A percentile compares a stretch with the other conserved stretches of the same genome.
Evolutionary conservation across 2,888 invertebrate genomes (phyloP).

Genomic region (Clusia tigrina): DNA sequence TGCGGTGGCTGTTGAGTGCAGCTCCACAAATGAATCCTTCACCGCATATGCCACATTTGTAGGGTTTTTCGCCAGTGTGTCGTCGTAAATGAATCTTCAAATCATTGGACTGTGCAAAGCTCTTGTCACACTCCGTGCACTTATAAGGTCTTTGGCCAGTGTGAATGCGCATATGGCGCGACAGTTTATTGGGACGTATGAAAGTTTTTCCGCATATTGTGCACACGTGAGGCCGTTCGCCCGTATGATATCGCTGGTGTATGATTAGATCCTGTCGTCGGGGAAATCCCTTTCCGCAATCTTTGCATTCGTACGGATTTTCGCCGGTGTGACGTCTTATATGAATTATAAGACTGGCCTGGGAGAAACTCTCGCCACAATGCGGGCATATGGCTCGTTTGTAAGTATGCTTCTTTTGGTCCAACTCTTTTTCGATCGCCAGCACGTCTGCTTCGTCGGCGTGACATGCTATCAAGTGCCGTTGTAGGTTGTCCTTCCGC

Average conservation of each 20-base stretch:
- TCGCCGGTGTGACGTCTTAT: slow-evolving; percentile 74
- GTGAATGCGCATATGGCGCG: slow-evolving; percentile 70
- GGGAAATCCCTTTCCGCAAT: slow-evolving; percentile 71
- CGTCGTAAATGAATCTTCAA: slow-evolving; percentile 74
- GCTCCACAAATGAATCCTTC: slow-evolving; percentile 75
- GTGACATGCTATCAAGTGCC: slow-evolving; percentile 65
- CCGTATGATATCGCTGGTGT: slow-evolving; percentile 70
- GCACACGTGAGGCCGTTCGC: slow-evolving; percentile 68
- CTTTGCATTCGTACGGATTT: slow-evolving; percentile 71
- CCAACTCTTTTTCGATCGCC: not conserved
- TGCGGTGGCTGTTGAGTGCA: slow-evolving; percentile 71
- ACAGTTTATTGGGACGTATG: slow-evolving; percentile 69
- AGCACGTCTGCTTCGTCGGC: slow-evolving; percentile 28
- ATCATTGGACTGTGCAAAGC: slow-evolving; percentile 76
- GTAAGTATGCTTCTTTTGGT: slow-evolving; percentile 37
- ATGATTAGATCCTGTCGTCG: slow-evolving; percentile 70
- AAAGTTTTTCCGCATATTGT: slow-evolving; percentile 65
- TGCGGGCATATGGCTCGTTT: slow-evolving; percentile 67
- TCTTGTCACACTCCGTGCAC: slow-evolving; percentile 65
- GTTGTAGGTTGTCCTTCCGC: slow-evolving; percentile 68
- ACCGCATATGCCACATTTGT: slow-evolving; percentile 73
- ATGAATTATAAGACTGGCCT: slow-evolving; percentile 71
- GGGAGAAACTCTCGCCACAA: slow-evolving; percentile 70
- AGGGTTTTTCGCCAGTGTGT: slow-evolving; percentile 74
- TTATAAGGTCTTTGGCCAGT: slow-evolving; percentile 69